A percentile compares a stretch with the other conserved stretches of the same genome.
These are phyloP conservation scores for Stichopus chloronotus DNA, from an alignment of 35 echinoderm and acorn worm species.

Conservation along the genomic window DNA sequence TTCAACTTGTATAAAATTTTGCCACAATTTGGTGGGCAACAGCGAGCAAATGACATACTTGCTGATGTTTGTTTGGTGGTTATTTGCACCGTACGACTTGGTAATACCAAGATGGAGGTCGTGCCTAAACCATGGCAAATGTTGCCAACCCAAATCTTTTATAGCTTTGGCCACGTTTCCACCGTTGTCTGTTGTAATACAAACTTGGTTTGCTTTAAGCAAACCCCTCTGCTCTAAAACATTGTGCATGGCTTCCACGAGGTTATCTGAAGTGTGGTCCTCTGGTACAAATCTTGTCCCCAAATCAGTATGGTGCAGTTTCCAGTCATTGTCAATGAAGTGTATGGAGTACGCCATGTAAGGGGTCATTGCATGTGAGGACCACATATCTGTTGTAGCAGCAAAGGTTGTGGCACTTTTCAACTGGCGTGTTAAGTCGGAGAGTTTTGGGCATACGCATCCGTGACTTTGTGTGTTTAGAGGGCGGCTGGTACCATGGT, in stretches of 20 bases:
- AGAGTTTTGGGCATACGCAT: slow-evolving; percentile 31
- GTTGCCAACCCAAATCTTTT: slow-evolving; percentile 31
- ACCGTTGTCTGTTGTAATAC: slow-evolving; percentile 38
- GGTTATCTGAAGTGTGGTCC: background rate
- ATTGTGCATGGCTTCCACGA: slow-evolving; percentile 15
- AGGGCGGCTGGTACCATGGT: background rate
- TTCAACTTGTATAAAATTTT: slow-evolving; percentile 54
- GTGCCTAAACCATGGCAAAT: slow-evolving; percentile 64
- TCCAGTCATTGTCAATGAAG: background rate
- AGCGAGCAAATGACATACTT: background rate
- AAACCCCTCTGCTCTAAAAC: slow-evolving; percentile 41
- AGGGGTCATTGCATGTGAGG: background rate
- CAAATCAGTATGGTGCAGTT: slow-evolving; percentile 28
- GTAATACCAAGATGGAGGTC: slow-evolving; percentile 63
- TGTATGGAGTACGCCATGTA: slow-evolving; percentile 19
- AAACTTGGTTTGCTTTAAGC: background rate
- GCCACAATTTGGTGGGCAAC: slow-evolving; percentile 1
- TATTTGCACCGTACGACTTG: slow-evolving; percentile 30
- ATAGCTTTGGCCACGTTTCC: slow-evolving; percentile 33
- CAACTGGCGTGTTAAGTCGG: background rate
- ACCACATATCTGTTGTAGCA: slow-evolving; percentile 48
- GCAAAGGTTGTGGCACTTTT: background rate
- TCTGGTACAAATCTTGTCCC: slow-evolving; percentile 33
- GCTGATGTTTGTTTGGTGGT: background rate
- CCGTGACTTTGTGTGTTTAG: background rate